Evolutionary conservation across 2,888 invertebrate genomes (phyloP).

Genomic region (Lepidocyrtinus sp.): DNA sequence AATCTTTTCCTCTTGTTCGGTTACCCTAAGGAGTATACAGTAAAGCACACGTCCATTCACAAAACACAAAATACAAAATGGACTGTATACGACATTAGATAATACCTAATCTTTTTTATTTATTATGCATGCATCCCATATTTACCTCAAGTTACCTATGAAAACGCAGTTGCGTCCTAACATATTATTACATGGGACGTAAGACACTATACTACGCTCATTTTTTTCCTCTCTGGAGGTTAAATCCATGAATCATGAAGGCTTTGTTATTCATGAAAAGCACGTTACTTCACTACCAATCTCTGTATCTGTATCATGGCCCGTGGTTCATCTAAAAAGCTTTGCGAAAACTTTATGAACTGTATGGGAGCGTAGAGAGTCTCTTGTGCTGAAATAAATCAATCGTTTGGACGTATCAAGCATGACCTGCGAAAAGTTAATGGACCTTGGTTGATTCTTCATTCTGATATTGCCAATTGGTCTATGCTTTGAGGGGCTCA

Average conservation of each 20-base stretch:
- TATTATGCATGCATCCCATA: slow-evolving; percentile 26
- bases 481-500: slow-evolving; percentile 31
- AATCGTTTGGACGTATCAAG: neutral
- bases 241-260: neutral
- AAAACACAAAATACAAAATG: no score
- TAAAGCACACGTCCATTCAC: neutral
- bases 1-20: no score
- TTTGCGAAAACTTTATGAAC: no score
- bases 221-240: neutral
- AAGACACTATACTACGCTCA: neutral
- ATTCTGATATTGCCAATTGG: no score
- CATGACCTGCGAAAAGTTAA: slow-evolving; percentile 32
- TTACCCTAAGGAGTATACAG: no score
- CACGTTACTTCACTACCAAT: neutral
- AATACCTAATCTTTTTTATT: slow-evolving; percentile 7
- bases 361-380: neutral
- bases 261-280: neutral
- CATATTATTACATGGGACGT: no score
- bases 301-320: no score
- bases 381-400: neutral
- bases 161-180: neutral
- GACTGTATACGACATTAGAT: neutral
- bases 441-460: slow-evolving; percentile 31
- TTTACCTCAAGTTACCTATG: slow-evolving; percentile 12
- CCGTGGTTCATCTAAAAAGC: no score